Conservation (phyloP, 2,888 invertebrate species). For the Glaucopsyche alexis region DNA sequence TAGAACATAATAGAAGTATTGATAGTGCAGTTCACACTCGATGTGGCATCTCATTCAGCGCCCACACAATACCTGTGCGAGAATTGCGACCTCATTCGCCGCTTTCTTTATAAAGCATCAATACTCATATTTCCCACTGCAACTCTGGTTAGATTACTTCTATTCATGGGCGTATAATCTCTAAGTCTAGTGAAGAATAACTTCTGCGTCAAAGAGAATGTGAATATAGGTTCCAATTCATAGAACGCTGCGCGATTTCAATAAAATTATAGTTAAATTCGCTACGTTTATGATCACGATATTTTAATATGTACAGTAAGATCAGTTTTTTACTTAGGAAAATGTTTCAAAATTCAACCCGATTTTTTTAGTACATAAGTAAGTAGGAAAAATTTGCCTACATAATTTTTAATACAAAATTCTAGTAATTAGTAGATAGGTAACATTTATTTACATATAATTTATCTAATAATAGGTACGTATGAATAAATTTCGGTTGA, state of each 20-base stretch:
- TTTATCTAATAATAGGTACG: too few species aligned
- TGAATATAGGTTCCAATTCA: neutral
- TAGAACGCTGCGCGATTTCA: neutral
- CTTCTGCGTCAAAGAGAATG: conserved; percentile 13
- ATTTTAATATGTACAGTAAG: too few species aligned
- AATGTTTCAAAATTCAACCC: too few species aligned
- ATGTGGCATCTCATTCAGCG: conserved; percentile 23
- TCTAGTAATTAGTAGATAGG: too few species aligned
- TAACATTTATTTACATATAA: too few species aligned
- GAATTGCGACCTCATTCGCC: conserved; percentile 26
- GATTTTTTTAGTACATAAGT: too few species aligned
- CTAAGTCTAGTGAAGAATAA: conserved; percentile 21
- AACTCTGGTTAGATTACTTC: conserved; percentile 29
- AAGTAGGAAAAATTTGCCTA: too few species aligned
- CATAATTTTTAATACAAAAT: too few species aligned
- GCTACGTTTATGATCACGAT: neutral
- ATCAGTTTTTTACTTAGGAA: too few species aligned
- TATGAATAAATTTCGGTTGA: too few species aligned
- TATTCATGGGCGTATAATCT: conserved; percentile 25
- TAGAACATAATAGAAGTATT: conserved; percentile 8
- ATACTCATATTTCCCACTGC: conserved; percentile 27
- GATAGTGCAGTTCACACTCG: conserved; percentile 27
- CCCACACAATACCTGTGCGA: conserved; percentile 15
- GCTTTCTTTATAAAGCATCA: conserved; percentile 28
- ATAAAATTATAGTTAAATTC: neutral